Evolutionary conservation across 2,797 vertebrate genomes (phyloP).

Genomic region (Sebastes steindachneri): DNA sequence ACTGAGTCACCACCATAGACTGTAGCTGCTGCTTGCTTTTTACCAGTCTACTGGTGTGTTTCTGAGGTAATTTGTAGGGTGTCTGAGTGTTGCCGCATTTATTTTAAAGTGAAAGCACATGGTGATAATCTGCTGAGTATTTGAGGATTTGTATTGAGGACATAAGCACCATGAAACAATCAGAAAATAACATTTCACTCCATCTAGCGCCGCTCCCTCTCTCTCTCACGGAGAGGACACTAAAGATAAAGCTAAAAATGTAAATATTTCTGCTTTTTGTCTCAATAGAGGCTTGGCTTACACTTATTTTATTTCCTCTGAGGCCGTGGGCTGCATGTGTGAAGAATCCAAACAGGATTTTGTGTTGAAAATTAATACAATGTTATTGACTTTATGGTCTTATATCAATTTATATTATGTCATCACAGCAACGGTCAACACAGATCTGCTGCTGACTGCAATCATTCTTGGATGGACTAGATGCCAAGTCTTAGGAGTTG

Average conservation of each 20-base stretch:
- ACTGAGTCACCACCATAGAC: background rate
- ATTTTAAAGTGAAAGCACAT: background rate
- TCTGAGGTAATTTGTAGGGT: background rate
- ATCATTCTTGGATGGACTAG: background rate
- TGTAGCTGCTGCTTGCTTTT: background rate
- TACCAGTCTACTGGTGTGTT: background rate
- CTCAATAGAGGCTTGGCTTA: background rate
- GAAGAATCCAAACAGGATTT: background rate
- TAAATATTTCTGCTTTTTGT: background rate
- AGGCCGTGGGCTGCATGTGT: background rate
- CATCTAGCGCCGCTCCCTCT: background rate
- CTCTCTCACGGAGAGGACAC: background rate
- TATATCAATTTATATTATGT: background rate
- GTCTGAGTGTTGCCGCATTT: background rate
- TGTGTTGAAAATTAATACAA: background rate
- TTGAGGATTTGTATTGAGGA: background rate
- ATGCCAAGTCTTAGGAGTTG: background rate
- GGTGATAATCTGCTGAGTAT: background rate
- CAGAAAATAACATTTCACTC: background rate
- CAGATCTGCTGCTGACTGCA: background rate
- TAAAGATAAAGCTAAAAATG: background rate
- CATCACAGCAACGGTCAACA: background rate
- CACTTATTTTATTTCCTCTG: background rate
- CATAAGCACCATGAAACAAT: too few relatives aligned
- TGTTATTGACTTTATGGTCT: background rate